phyloP scores from a whole-genome alignment of 2,113 vertebrate species.

The Ictidomys tridecemlineatus region DNA sequence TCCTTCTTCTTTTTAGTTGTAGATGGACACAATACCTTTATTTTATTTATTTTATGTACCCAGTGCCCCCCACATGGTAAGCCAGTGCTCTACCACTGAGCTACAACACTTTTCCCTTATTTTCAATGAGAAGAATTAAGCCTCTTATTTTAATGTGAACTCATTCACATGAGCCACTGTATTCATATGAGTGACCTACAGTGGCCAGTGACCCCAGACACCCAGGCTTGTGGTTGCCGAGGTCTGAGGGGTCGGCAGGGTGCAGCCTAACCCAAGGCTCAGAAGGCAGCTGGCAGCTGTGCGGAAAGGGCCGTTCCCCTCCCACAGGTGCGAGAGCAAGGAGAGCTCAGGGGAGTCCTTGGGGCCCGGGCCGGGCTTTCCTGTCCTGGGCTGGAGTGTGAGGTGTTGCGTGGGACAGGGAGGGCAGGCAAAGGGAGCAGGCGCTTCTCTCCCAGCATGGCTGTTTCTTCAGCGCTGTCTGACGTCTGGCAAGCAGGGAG shows the following conservation, averaged over 20 bases:
- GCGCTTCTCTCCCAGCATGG: rapidly evolving
- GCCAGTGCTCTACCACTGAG: too few species aligned
- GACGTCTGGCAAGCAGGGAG: rapidly evolving
- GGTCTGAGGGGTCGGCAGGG: not conserved
- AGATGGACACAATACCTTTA: too few species aligned
- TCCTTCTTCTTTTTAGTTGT: too few species aligned
- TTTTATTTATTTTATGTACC: too few species aligned
- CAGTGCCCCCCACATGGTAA: too few species aligned
- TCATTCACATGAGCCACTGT: not conserved
- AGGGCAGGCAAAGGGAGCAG: rapidly evolving
- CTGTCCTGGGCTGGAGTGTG: rapidly evolving
- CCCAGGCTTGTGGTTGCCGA: not conserved
- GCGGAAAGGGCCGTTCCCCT: not conserved
- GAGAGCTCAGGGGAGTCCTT: not conserved
- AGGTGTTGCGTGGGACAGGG: rapidly evolving
- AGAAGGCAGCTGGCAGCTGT: not conserved
- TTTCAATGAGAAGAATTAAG: not conserved
- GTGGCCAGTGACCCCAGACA: not conserved
- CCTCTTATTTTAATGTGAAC: not conserved
- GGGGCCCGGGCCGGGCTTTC: too few species aligned
- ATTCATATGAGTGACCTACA: not conserved
- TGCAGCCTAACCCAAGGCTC: rapidly evolving
- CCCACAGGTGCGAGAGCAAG: not conserved
- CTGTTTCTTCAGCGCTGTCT: too few species aligned
- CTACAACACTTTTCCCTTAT: too few species aligned